These are phyloP conservation scores for Erpobdella octoculata DNA, from an alignment of 2,888 invertebrate genomes.

Conservation along the genomic window DNA sequence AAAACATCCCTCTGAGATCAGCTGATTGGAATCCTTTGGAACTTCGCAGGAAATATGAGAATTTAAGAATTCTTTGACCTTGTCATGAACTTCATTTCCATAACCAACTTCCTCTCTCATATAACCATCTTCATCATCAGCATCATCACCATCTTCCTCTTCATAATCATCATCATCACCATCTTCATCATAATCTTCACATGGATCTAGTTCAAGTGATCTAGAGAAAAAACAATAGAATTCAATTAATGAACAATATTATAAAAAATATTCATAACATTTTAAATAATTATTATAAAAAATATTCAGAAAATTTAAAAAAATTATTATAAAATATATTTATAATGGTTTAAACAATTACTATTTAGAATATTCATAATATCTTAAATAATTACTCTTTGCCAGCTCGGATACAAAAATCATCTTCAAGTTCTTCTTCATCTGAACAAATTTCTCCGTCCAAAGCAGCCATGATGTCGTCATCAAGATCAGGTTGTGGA, in stretches of 20 bases:
- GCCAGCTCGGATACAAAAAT: constrained; percentile 79
- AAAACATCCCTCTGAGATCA: constrained; percentile 75
- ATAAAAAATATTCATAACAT: not conserved
- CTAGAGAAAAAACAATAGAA: not conserved
- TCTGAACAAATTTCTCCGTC: constrained; percentile 83
- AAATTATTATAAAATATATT: not conserved
- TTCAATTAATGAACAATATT: not conserved
- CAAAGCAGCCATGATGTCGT: constrained; percentile 82
- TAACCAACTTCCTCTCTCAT: constrained; percentile 26
- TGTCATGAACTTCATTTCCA: constrained; percentile 56
- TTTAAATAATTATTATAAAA: not conserved
- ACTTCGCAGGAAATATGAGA: constrained; percentile 89
- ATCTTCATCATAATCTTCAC: not conserved
- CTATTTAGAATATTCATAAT: not conserved
- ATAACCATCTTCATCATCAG: constrained; percentile 35
- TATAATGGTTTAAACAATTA: not conserved
- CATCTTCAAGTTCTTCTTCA: constrained; percentile 80
- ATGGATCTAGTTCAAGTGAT: not conserved
- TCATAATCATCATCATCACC: not conserved
- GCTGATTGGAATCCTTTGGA: constrained; percentile 71
- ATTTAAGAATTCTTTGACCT: constrained; percentile 78
- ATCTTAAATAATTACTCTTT: constrained; percentile 41
- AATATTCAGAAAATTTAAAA: no score
- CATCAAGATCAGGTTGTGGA: constrained; percentile 64
- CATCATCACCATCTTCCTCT: not conserved